Evolutionary conservation across 2,113 vertebrate genomes (phyloP).

Genomic region (Psittacara wagleri): DNA sequence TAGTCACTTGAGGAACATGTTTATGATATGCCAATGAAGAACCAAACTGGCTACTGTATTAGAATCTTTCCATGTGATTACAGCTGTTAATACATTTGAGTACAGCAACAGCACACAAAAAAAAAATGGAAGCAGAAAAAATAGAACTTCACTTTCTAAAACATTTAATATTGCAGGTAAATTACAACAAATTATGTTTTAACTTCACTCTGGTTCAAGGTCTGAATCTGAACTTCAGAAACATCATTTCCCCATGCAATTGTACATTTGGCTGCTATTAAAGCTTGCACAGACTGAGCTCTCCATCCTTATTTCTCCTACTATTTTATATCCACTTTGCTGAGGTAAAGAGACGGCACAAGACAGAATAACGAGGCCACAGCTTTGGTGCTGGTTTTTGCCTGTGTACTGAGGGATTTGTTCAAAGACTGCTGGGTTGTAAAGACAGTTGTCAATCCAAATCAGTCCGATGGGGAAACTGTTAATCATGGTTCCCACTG

Average conservation of each 20-base stretch:
- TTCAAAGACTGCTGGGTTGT: background rate
- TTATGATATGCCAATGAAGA: background rate
- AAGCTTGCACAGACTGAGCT: background rate
- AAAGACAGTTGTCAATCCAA: slow-evolving; percentile 16
- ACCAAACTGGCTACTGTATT: background rate
- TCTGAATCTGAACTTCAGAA: background rate
- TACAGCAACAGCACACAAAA: background rate
- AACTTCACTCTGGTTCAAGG: background rate
- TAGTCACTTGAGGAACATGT: background rate
- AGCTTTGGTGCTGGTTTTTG: background rate
- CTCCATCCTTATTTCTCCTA: background rate
- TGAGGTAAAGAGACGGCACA: background rate
- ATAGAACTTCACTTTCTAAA: background rate
- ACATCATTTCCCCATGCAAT: background rate
- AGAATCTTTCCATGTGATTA: background rate
- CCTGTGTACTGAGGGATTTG: background rate
- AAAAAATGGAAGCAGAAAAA: background rate
- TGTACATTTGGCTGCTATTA: background rate
- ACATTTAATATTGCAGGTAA: background rate
- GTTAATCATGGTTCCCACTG: slow-evolving; percentile 4
- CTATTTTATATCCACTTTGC: background rate
- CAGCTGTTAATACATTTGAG: background rate
- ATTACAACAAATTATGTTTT: background rate
- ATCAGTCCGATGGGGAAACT: background rate
- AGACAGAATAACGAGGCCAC: background rate